Evolutionary conservation across 1,140 invertebrate genomes (phyloP).

Genomic region (Drosophila nigromelanica): DNA sequence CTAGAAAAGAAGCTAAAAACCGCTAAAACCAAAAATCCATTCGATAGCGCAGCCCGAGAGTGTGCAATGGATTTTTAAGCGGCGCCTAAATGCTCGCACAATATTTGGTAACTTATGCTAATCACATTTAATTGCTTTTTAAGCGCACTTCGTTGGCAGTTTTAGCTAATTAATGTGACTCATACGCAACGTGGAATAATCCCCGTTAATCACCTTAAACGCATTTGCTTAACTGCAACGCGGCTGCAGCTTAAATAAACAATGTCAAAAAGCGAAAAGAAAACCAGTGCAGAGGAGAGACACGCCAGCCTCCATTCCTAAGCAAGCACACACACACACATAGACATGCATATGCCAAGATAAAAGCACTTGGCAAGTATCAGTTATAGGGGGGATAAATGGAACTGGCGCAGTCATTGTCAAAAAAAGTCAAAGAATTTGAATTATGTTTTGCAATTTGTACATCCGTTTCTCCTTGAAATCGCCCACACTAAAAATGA

Average conservation of each 20-base stretch:
- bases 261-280: conserved; percentile 7
- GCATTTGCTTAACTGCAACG: conserved; percentile 14
- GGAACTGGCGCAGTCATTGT: conserved; percentile 69
- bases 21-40: conserved; percentile 38
- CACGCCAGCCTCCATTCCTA: conserved; percentile 32
- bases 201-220: conserved; percentile 40
- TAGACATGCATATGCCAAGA: conserved; percentile 51
- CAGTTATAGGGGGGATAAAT: conserved; percentile 8
- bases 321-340: conserved; percentile 11
- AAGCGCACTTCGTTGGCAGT: conserved; percentile 73
- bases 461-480: conserved; percentile 73
- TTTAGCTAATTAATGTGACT: conserved; percentile 76
- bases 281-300: conserved; percentile 41
- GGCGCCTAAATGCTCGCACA: conserved; percentile 35
- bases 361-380: conserved; percentile 45
- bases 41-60: conserved; percentile 36
- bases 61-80: conserved; percentile 55
- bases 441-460: conserved; percentile 83
- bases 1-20: conserved; percentile 22
- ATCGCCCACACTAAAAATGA: conserved; percentile 42
- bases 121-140: conserved; percentile 84
- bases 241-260: conserved; percentile 41
- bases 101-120: conserved; percentile 72
- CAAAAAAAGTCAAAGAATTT: conserved; percentile 81
- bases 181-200: conserved; percentile 50